A percentile compares a stretch with the other conserved stretches of the same genome.
phyloP scores from a whole-genome alignment of 2,113 vertebrate species.

The Polypterus senegalus region DNA sequence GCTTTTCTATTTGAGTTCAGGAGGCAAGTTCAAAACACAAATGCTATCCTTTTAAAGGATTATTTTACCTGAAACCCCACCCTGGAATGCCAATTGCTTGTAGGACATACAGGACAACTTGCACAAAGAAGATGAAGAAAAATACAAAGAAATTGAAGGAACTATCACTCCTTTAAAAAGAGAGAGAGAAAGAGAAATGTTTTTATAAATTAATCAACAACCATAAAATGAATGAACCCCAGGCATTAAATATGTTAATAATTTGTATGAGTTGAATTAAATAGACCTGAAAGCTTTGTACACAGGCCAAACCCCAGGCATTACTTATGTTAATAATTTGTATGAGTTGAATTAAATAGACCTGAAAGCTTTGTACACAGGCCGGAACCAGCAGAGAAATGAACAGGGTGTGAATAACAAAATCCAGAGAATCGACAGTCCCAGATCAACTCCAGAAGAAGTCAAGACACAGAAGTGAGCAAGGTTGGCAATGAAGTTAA shows the following conservation, averaged over 20 bases:
- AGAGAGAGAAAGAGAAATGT: not conserved
- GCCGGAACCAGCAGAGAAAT: constrained; percentile 90
- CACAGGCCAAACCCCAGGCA: constrained; percentile 49
- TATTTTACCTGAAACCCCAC: constrained; percentile 81
- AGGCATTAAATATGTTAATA: no score
- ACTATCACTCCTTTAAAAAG: constrained; percentile 75
- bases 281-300: constrained; percentile 91
- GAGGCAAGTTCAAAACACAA: no score
- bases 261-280: no score
- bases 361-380: constrained; percentile 94
- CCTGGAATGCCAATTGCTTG: constrained; percentile 85
- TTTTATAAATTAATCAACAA: no score
- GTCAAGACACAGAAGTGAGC: constrained; percentile 68
- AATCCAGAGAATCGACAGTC: constrained; percentile 84
- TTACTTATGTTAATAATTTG: no score
- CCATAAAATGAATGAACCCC: no score
- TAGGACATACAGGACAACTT: constrained; percentile 70
- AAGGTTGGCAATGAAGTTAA: constrained; percentile 77
- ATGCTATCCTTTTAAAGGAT: no score
- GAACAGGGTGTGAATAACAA: constrained; percentile 88
- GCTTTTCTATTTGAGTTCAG: no score
- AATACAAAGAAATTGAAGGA: constrained; percentile 96
- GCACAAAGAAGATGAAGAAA: constrained; percentile 92
- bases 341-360: constrained; percentile 24
- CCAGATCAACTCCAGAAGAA: constrained; percentile 54